Evolutionary conservation across 2,888 invertebrate genomes (phyloP).

Genomic region (Arctia plantaginis): DNA sequence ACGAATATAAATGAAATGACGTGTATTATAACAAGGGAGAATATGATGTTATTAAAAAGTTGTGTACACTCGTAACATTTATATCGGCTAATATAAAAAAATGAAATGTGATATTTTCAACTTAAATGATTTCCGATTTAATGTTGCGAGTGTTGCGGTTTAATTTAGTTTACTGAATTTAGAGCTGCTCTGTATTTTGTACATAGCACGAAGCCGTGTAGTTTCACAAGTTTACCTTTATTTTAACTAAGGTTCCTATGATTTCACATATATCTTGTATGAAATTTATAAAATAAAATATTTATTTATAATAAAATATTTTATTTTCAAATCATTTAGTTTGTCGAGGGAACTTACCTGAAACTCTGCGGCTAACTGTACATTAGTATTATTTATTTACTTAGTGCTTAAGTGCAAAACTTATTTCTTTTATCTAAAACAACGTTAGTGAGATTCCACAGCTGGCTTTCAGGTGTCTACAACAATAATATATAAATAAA

Average conservation of each 20-base stretch:
- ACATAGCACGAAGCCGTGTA: constrained; percentile 54
- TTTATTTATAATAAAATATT: constrained; percentile 4
- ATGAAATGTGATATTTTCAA: not conserved
- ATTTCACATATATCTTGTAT: constrained; percentile 10
- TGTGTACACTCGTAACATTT: constrained; percentile 30
- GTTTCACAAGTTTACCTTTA: constrained; percentile 25
- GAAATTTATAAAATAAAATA: not conserved
- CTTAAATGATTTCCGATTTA: not conserved
- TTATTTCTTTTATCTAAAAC: constrained; percentile 64
- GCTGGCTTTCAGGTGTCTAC: constrained; percentile 65
- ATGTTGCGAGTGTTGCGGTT: constrained; percentile 17
- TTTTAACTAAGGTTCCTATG: constrained; percentile 30
- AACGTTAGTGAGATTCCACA: constrained; percentile 72
- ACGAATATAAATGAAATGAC: constrained; percentile 46
- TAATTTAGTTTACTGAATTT: constrained; percentile 38
- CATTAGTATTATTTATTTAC: constrained; percentile 86
- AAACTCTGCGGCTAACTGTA: constrained; percentile 67
- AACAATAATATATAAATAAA: constrained; percentile 22
- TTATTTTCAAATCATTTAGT: constrained; percentile 26
- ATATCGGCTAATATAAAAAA: not conserved
- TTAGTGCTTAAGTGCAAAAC: constrained; percentile 79
- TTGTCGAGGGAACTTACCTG: constrained; percentile 9
- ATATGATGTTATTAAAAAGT: constrained; percentile 34
- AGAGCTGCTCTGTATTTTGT: constrained; percentile 61
- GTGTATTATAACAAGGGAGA: constrained; percentile 44